Base-by-base conservation (phyloP, 2,113 vertebrate species). In the Trogon surrucura region DNA sequence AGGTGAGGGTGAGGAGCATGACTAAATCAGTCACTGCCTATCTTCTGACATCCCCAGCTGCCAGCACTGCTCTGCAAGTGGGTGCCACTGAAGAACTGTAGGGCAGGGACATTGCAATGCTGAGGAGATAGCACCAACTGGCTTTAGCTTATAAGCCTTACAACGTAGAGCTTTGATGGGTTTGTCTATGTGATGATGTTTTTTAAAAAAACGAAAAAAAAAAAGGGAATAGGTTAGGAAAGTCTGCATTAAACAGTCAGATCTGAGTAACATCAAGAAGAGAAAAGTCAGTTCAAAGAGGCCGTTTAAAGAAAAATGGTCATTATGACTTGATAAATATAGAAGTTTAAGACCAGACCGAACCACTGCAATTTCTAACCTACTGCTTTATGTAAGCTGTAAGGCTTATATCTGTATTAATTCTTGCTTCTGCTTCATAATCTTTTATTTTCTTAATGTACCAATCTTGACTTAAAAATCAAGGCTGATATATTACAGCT, bases 11-110 rank as follows among this genome's bases (percentile, higher is more conserved):
- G 56, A 79, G 19, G 17, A 45, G 1, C 5, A 9, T 26, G 38
- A 66, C 48, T 57, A 16, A 41, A 23, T 30, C 8, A 27, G 27
- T 74, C 6, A 0, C 60, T n/a, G 27, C 0, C 1, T 20, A 23
- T 16, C 18, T 80, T 60, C 58, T 29, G 53, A 30, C 34, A 65
- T n/a, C n/a, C 54, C 15, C 3, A 6, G 1, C 25, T n/a, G 70
- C 20, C 1, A 65, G 22, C 5, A 16, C 32, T 5, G 16, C 38
- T 82, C 19, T 38, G 44, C 25, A 56, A 51, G n/a, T 14, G 45
- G 21, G 7, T 67, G 82, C 34, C 50, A 13, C 19, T 34, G 12
- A 66, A 75, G 58, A 36, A 20, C 48, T 23, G 7, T 2, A 9
- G 4, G 22, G 26, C 34, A 57, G 44, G 32, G 47, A 51, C 16